These are phyloP conservation scores for Mycteria americana DNA, from an alignment of 2,797 vertebrate species.

Conservation along the genomic window DNA sequence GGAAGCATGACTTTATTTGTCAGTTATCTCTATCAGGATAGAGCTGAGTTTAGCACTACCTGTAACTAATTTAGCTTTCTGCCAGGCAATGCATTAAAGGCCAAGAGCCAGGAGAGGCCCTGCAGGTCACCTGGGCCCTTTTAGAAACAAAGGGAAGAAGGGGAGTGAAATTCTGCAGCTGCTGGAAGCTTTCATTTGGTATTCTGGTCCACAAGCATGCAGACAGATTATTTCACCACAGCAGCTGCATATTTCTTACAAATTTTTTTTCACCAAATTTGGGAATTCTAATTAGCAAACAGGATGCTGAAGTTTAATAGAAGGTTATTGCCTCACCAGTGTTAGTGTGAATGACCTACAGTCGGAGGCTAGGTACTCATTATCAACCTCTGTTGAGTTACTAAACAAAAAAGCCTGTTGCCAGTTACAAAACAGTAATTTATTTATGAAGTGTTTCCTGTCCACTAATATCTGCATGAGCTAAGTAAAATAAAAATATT, in stretches of 20 bases:
- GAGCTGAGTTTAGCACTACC: neutral
- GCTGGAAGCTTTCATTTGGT: neutral
- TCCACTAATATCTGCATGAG: neutral
- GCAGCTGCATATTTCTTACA: neutral
- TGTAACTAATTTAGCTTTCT: neutral
- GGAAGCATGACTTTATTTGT: neutral
- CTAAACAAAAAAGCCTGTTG: neutral
- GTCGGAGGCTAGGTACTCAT: neutral
- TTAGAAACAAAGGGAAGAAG: neutral
- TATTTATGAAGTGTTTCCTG: slow-evolving; percentile 2
- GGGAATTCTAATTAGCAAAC: neutral
- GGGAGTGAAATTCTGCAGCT: neutral
- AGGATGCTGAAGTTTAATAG: neutral
- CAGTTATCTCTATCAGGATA: neutral
- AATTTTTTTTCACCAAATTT: neutral
- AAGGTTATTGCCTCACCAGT: neutral
- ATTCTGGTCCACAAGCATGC: neutral
- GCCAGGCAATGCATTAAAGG: neutral
- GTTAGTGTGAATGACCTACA: neutral
- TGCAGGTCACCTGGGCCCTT: neutral
- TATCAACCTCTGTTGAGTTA: neutral
- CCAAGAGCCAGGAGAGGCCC: neutral
- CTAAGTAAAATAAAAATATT: neutral
- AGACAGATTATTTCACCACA: neutral
- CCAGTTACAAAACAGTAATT: neutral